Percentiles rank a stretch among this genome's conserved stretches.
Conservation (phyloP, 2,888 invertebrate species). For the Dicranocentrus wangi region DNA sequence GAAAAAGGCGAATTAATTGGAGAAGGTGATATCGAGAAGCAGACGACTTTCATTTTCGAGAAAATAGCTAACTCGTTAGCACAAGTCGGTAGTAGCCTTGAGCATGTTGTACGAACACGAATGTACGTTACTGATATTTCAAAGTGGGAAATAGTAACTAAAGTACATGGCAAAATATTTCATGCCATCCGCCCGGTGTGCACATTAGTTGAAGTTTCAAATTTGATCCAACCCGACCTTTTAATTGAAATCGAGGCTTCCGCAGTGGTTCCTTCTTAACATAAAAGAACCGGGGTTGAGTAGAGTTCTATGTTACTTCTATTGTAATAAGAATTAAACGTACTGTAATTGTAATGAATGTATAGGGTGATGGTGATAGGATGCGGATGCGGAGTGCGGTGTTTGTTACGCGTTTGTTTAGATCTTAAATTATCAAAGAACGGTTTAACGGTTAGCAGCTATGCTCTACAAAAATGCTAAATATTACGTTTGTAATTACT, state of each 20-base stretch:
- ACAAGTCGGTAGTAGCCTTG: constrained; percentile 10
- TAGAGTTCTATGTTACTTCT: no score
- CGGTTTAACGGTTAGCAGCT: no score
- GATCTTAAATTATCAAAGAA: no score
- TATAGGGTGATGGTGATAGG: no score
- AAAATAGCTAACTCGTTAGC: constrained; percentile 29
- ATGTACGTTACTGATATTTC: constrained; percentile 45
- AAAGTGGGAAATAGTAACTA: constrained; percentile 23
- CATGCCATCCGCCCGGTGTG: constrained; percentile 35
- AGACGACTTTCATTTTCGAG: constrained; percentile 38
- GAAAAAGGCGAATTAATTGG: constrained; percentile 36
- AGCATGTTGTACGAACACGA: constrained; percentile 46
- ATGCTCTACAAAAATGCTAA: no score
- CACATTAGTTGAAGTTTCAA: constrained; percentile 39
- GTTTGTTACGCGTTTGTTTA: no score
- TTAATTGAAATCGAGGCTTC: constrained; percentile 54
- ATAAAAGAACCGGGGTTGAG: no score
- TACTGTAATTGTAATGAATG: no score
- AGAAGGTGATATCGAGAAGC: constrained; percentile 16
- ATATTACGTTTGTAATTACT: no score
- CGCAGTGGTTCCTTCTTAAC: no score
- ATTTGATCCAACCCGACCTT: constrained; percentile 19
- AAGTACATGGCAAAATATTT: constrained; percentile 41
- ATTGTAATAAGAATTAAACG: no score
- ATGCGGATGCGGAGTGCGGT: no score